These are phyloP conservation scores for Hemiprocne comata DNA, from an alignment of 2,113 vertebrate genomes.

Conservation along the genomic window DNA sequence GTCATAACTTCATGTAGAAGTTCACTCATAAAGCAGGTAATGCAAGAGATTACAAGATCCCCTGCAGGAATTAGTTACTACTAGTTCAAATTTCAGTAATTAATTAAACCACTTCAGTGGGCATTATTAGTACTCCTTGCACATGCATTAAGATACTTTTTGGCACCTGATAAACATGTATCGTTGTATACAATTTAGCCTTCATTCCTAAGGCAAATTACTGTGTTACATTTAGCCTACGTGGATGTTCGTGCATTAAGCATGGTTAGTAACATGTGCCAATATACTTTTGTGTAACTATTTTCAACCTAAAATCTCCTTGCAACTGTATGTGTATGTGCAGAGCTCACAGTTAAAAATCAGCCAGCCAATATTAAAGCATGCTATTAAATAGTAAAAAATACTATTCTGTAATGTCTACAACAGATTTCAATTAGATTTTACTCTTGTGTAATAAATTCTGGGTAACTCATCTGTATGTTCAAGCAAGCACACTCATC, in stretches of 20 bases:
- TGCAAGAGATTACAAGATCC: neutral
- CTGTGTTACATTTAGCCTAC: neutral
- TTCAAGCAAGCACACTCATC: neutral
- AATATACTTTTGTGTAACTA: neutral
- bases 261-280: neutral
- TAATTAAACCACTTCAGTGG: neutral
- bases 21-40: neutral
- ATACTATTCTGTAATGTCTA: neutral
- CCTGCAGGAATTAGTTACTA: neutral
- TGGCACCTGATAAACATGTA: neutral
- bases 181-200: neutral
- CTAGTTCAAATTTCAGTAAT: neutral
- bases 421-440: neutral
- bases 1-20: neutral
- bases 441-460: neutral
- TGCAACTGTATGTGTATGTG: neutral
- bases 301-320: neutral
- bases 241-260: fast-evolving
- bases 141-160: neutral
- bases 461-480: neutral
- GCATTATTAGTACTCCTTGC: neutral
- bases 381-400: neutral
- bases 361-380: neutral
- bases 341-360: neutral
- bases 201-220: neutral